Evolutionary conservation across 2,888 invertebrate genomes (phyloP).

Genomic region (Campaea margaritaria): DNA sequence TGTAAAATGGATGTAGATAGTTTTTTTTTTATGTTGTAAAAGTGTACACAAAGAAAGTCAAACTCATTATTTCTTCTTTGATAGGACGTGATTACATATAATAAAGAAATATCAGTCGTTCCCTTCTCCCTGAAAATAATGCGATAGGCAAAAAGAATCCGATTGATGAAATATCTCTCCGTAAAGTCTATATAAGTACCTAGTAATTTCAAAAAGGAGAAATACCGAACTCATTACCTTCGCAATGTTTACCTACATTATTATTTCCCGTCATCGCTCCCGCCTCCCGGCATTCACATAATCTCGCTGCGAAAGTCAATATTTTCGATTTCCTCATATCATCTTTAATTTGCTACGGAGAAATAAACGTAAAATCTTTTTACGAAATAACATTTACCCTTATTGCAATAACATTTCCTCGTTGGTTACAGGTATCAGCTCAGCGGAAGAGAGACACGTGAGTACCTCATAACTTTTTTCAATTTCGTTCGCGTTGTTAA

Average conservation of each 20-base stretch:
- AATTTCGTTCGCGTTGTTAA: slow-evolving; percentile 68
- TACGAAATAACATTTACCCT: slow-evolving; percentile 26
- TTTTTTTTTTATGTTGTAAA: too few species aligned
- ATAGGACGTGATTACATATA: too few species aligned
- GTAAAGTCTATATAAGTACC: neutral
- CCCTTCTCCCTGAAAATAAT: neutral
- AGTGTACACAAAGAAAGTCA: too few species aligned
- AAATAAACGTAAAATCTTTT: slow-evolving; percentile 26
- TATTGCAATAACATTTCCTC: slow-evolving; percentile 40
- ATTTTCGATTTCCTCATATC: slow-evolving; percentile 32
- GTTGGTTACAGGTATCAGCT: slow-evolving; percentile 79
- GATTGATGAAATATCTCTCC: slow-evolving; percentile 1
- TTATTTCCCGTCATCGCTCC: slow-evolving; percentile 17
- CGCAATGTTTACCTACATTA: slow-evolving; percentile 20
- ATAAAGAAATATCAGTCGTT: neutral
- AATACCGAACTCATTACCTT: slow-evolving; percentile 25
- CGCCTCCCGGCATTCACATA: slow-evolving; percentile 15
- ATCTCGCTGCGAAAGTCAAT: slow-evolving; percentile 24
- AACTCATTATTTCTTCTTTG: too few species aligned
- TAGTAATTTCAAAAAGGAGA: slow-evolving; percentile 14
- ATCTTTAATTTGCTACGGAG: slow-evolving; percentile 27
- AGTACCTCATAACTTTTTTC: slow-evolving; percentile 75
- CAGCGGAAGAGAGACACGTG: slow-evolving; percentile 83
- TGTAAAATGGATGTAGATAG: too few species aligned
- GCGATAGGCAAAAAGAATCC: slow-evolving; percentile 7